A percentile compares a stretch with the other conserved stretches of the same genome.
Evolutionary conservation across 2,797 vertebrate species (phyloP).

Genomic region (Sebastes cheni): DNA sequence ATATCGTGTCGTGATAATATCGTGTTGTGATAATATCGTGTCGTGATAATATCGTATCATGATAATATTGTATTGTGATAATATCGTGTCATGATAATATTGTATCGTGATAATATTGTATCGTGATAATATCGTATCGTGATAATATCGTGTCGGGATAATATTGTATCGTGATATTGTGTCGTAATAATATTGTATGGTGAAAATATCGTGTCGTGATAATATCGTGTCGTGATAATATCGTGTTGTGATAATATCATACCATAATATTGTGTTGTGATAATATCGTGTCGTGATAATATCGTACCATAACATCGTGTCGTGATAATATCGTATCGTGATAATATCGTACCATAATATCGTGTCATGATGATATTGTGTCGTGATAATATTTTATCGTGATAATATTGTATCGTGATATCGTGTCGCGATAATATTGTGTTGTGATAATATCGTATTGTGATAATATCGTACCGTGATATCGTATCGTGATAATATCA

Average conservation of each 20-base stretch:
- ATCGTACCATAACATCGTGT: too few relatives aligned
- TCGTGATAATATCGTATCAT: rapidly evolving
- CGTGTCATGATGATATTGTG: rapidly evolving
- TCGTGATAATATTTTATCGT: rapidly evolving
- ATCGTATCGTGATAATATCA: rapidly evolving
- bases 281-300: too few relatives aligned
- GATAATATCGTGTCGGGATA: rapidly evolving
- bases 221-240: too few relatives aligned
- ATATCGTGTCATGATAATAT: too few relatives aligned
- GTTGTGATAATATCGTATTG: rapidly evolving
- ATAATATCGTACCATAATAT: too few relatives aligned
- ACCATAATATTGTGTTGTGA: rapidly evolving
- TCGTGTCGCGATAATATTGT: rapidly evolving
- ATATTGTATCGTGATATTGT: rapidly evolving
- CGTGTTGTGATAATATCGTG: too few relatives aligned
- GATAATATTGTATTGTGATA: too few relatives aligned
- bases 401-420: too few relatives aligned
- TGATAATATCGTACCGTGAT: rapidly evolving
- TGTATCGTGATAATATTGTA: rapidly evolving
- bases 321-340: rapidly evolving
- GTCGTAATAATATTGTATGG: rapidly evolving
- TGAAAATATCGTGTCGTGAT: too few relatives aligned
- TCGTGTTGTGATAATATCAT: too few relatives aligned
- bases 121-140: rapidly evolving
- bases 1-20: too few relatives aligned